Evolutionary conservation across 2,797 vertebrate species (phyloP).

Genomic region (Oreochromis grahami): DNA sequence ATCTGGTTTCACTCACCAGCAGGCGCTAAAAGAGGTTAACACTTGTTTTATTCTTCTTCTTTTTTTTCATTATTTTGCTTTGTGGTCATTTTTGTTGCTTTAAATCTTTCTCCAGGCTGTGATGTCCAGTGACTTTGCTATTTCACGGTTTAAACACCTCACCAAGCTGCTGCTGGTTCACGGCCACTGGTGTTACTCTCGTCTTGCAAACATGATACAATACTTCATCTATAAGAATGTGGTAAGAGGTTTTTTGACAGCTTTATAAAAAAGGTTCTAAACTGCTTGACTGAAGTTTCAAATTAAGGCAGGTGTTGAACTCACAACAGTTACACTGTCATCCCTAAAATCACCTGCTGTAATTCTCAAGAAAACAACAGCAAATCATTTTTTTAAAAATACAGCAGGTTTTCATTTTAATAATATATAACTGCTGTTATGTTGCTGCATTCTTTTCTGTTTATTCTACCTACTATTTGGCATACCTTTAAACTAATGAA

Average conservation of each 20-base stretch:
- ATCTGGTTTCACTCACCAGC: neutral
- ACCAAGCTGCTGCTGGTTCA: slow-evolving; percentile 91
- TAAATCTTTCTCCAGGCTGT: slow-evolving; percentile 79
- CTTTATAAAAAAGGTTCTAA: neutral
- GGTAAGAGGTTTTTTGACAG: slow-evolving; percentile 70
- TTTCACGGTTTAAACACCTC: slow-evolving; percentile 90
- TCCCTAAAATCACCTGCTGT: neutral
- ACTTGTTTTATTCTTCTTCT: fast-evolving
- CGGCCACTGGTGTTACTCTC: slow-evolving; percentile 90
- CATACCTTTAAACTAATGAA: neutral
- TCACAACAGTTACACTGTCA: neutral
- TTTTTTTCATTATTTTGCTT: neutral
- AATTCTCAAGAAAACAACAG: neutral
- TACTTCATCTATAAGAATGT: slow-evolving; percentile 98
- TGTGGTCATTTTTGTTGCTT: neutral
- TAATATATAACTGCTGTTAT: neutral
- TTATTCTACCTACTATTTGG: neutral
- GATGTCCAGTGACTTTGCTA: slow-evolving; percentile 96
- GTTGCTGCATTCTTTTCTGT: neutral
- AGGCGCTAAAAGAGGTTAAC: neutral
- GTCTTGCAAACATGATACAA: slow-evolving; percentile 93
- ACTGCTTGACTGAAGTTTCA: neutral
- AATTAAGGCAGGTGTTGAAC: neutral
- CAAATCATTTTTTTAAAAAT: neutral
- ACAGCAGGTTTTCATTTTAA: neutral